Evolutionary conservation across 2,888 invertebrate species (phyloP).

Genomic region (Callosobruchus maculatus): DNA sequence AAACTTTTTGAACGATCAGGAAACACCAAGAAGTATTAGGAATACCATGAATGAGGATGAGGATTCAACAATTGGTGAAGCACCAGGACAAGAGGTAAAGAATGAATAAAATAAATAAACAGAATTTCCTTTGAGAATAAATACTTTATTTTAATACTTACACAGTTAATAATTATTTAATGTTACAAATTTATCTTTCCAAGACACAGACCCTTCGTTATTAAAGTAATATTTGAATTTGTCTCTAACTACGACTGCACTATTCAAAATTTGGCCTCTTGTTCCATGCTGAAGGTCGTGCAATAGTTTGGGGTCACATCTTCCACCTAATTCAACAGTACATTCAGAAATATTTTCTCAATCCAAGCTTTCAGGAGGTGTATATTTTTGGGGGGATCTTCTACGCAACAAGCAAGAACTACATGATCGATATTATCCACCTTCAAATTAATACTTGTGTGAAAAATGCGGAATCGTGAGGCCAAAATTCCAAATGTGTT

Average conservation of each 20-base stretch:
- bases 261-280: constrained; percentile 3
- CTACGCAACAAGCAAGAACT: constrained; percentile 16
- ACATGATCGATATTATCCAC: constrained; percentile 10
- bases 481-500: constrained; percentile 29
- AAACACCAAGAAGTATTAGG: not conserved
- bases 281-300: not conserved
- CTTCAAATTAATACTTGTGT: constrained; percentile 19
- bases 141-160: no score
- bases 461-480: constrained; percentile 28
- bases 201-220: not conserved
- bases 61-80: not conserved
- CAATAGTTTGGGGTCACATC: constrained; percentile 2
- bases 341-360: no score
- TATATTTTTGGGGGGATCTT: no score
- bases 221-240: not conserved
- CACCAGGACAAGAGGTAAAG: not conserved
- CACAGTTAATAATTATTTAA: constrained; percentile 1
- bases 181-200: constrained; percentile 4
- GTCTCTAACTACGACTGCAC: not conserved
- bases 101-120: no score
- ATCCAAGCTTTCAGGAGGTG: no score
- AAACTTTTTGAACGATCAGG: not conserved
- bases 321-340: constrained; percentile 13
- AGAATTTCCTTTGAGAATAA: no score
- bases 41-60: not conserved